phyloP scores from a whole-genome alignment of 2,797 vertebrate species.

The Sitta carolinensis region DNA sequence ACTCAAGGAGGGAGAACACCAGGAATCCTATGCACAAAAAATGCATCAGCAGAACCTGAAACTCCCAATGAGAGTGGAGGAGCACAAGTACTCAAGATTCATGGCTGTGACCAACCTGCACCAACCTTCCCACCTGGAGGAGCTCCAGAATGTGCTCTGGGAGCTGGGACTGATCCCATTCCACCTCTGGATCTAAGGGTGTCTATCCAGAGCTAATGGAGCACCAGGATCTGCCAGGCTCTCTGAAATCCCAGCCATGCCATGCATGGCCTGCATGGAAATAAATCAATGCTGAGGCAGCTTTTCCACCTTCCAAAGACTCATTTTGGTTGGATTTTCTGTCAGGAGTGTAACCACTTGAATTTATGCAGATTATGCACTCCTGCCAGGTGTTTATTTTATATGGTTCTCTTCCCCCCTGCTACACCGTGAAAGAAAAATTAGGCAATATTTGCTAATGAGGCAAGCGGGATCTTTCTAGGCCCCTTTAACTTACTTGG shows the following conservation, averaged over 20 bases:
- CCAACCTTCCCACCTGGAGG: background rate
- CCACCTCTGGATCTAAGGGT: background rate
- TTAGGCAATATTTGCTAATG: slow-evolving; percentile 64
- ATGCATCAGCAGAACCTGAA: background rate
- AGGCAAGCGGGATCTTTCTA: slow-evolving; percentile 44
- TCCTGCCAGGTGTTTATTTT: slow-evolving; percentile 67
- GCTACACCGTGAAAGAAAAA: slow-evolving; percentile 42
- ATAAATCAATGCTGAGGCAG: background rate
- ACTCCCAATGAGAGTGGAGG: accelerated
- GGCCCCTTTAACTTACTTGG: background rate
- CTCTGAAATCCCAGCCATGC: background rate
- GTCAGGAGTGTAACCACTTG: slow-evolving; percentile 14
- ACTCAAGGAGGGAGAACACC: background rate
- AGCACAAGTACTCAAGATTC: background rate
- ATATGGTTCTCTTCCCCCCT: background rate
- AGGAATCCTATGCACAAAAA: background rate
- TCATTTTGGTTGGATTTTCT: slow-evolving; percentile 11
- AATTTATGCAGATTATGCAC: slow-evolving; percentile 55
- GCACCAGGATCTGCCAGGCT: background rate
- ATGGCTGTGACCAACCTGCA: background rate
- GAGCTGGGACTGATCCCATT: background rate
- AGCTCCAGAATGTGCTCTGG: accelerated
- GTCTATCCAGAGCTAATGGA: background rate
- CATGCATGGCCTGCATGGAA: background rate
- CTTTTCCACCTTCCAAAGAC: background rate